These are phyloP conservation scores for Oreotragus oreotragus DNA, from an alignment of 2,113 vertebrate species.

Conservation along the genomic window DNA sequence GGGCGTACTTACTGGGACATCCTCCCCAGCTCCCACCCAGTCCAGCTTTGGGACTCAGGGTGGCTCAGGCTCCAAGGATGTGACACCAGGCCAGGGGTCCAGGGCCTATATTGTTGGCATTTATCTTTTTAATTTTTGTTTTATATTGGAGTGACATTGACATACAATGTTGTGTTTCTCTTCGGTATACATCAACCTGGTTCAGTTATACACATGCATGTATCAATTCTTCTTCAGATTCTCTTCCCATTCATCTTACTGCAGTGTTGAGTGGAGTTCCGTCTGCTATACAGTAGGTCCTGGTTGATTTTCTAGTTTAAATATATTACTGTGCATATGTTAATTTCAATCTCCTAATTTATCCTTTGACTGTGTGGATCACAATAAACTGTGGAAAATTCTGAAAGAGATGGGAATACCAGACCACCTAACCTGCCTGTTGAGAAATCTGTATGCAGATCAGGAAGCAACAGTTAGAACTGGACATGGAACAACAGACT, in stretches of 20 bases:
- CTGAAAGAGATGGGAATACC: too few relatives aligned
- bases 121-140: neutral
- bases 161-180: neutral
- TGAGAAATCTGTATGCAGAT: too few relatives aligned
- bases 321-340: neutral
- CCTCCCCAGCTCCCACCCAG: neutral
- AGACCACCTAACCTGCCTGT: too few relatives aligned
- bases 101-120: fast-evolving
- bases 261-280: neutral
- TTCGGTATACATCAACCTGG: neutral
- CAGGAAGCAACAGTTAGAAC: too few relatives aligned
- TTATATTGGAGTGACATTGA: neutral
- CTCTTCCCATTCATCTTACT: neutral
- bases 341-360: neutral
- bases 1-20: neutral
- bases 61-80: neutral
- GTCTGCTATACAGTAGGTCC: neutral
- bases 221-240: neutral
- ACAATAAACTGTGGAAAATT: too few relatives aligned
- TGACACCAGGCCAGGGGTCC: neutral
- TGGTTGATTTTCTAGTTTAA: neutral
- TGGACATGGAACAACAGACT: too few relatives aligned
- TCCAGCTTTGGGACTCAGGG: neutral
- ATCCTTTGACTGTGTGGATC: too few relatives aligned
- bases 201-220: neutral